Evolutionary conservation across 2,888 invertebrate species (phyloP).

Genomic region (Margaritifera margaritifera): DNA sequence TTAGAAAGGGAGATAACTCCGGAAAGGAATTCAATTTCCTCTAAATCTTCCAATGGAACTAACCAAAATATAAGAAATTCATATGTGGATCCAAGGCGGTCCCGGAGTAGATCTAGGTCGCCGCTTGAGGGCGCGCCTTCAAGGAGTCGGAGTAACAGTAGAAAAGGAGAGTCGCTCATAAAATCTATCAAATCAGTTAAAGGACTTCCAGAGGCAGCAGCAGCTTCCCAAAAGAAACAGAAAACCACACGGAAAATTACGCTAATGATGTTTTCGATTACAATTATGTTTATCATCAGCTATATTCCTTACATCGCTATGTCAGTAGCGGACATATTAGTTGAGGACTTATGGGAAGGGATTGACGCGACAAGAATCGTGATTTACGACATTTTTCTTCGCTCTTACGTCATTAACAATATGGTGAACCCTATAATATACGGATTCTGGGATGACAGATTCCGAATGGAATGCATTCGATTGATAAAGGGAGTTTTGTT

Average conservation of each 20-base stretch:
- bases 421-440: conserved; percentile 47
- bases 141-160: neutral
- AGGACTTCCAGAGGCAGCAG: conserved; percentile 1
- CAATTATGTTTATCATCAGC: conserved; percentile 38
- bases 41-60: no score
- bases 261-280: conserved; percentile 43
- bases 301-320: conserved; percentile 37
- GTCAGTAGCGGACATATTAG: conserved; percentile 25
- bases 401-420: conserved; percentile 39
- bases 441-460: conserved; percentile 43
- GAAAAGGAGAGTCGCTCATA: neutral
- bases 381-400: conserved; percentile 28
- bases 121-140: neutral
- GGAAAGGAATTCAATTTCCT: no score
- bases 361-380: conserved; percentile 17
- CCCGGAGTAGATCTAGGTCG: no score
- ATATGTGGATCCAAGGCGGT: no score
- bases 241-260: conserved; percentile 32
- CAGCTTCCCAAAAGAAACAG: conserved; percentile 3
- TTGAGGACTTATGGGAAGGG: conserved; percentile 32
- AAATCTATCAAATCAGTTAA: conserved; percentile 18
- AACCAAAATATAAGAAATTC: no score
- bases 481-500: no score
- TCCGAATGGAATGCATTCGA: conserved; percentile 26
- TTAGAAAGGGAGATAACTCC: no score